A percentile compares a stretch with the other conserved stretches of the same genome.
phyloP scores from a whole-genome alignment of 2,797 vertebrate species.

The Spinus olivaceus region DNA sequence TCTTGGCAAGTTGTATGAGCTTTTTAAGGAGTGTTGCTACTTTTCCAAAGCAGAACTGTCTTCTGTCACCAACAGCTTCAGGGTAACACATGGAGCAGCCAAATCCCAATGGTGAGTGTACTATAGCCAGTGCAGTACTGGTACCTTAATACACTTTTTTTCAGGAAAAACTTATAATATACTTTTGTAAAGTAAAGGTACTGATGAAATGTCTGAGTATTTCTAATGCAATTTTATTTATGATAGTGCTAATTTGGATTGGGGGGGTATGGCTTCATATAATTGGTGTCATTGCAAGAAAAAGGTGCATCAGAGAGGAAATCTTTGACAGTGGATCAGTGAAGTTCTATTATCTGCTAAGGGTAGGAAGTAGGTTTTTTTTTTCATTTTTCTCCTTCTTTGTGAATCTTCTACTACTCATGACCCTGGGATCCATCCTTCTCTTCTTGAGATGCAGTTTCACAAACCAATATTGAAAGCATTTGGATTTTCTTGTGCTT shows the following conservation, averaged over 20 bases:
- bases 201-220: not conserved
- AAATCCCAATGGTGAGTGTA: not conserved
- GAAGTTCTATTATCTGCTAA: not conserved
- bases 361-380: too few relatives aligned
- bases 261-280: not conserved
- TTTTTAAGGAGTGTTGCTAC: not conserved
- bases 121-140: not conserved
- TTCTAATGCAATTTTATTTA: not conserved
- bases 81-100: not conserved
- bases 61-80: not conserved
- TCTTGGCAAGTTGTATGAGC: rapidly evolving
- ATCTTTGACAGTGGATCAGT: not conserved
- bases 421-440: not conserved
- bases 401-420: not conserved
- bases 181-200: not conserved
- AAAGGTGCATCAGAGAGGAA: not conserved
- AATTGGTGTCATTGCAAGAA: not conserved
- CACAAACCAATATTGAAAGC: not conserved
- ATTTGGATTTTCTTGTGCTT: not conserved
- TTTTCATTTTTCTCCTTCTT: not conserved
- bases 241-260: not conserved
- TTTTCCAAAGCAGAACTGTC: not conserved
- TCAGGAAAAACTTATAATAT: not conserved
- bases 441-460: not conserved
- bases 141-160: not conserved